These are phyloP conservation scores for Heterocephalus glaber DNA, from an alignment of 2,113 vertebrate genomes.

Conservation along the genomic window DNA sequence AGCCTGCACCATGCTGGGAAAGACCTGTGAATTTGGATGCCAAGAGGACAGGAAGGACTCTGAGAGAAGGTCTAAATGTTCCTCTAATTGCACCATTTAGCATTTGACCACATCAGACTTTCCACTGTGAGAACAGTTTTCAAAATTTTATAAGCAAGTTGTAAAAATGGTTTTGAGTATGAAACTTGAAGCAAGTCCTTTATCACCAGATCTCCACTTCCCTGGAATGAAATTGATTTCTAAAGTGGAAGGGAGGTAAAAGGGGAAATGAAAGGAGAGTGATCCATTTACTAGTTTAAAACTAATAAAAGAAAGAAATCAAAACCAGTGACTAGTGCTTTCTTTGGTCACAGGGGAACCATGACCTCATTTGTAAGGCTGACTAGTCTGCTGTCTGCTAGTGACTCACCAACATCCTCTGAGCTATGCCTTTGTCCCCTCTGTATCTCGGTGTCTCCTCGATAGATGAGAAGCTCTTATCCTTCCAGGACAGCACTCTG, in stretches of 20 bases:
- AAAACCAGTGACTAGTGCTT: neutral
- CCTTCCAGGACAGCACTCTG: neutral
- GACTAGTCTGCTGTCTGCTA: neutral
- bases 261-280: neutral
- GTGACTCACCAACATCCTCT: neutral
- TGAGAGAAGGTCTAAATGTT: neutral
- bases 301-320: constrained; percentile 33
- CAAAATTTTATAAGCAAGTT: constrained; percentile 52
- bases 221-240: constrained; percentile 14
- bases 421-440: neutral
- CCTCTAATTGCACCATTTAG: neutral
- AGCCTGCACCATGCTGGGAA: neutral
- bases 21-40: neutral
- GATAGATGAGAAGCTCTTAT: neutral
- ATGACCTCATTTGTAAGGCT: neutral
- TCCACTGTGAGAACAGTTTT: neutral
- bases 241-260: neutral
- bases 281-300: constrained; percentile 37
- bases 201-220: constrained; percentile 18
- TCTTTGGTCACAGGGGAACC: neutral
- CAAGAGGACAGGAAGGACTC: neutral
- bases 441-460: neutral
- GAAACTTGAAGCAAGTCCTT: constrained; percentile 31
- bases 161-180: constrained; percentile 13
- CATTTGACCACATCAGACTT: constrained; percentile 1